A percentile compares a stretch with the other conserved stretches of the same genome.
Evolutionary conservation across 2,888 invertebrate species (phyloP).

Genomic region (Loripinus fragilis): DNA sequence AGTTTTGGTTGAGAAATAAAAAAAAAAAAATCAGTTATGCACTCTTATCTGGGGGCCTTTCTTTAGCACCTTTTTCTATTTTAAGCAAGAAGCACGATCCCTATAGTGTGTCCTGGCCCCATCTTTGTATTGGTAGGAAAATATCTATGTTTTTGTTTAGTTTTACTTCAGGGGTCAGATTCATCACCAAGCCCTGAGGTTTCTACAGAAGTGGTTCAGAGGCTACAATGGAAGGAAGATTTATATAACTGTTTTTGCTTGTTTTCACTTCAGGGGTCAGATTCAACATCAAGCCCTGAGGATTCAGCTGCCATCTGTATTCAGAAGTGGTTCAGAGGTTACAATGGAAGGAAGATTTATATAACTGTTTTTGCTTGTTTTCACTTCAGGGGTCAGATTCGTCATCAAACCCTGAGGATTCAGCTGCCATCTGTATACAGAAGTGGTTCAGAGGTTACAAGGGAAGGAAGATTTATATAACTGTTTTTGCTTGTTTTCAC

Average conservation of each 20-base stretch:
- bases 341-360: no score
- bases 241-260: no score
- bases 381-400: slow-evolving; percentile 1
- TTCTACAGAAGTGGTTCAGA: slow-evolving; percentile 70
- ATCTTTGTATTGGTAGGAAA: no score
- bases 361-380: no score
- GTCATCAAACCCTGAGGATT: slow-evolving; percentile 28
- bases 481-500: no score
- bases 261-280: slow-evolving; percentile 6
- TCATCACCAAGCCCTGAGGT: slow-evolving; percentile 26
- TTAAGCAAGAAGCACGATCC: no score
- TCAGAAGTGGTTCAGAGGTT: slow-evolving; percentile 70
- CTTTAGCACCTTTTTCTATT: no score
- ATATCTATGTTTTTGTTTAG: no score
- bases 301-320: slow-evolving; percentile 68
- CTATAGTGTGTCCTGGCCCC: no score
- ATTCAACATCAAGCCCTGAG: slow-evolving; percentile 7
- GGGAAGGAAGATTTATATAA: slow-evolving; percentile 70
- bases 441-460: slow-evolving; percentile 66
- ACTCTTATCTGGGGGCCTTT: no score
- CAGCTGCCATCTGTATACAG: slow-evolving; percentile 68
- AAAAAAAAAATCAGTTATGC: no score
- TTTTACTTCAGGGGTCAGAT: slow-evolving; percentile 5
- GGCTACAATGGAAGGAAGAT: slow-evolving; percentile 68
- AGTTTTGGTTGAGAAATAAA: no score